These are phyloP conservation scores for Gymnocheta viridis DNA, from an alignment of 2,888 invertebrate species.

Conservation along the genomic window DNA sequence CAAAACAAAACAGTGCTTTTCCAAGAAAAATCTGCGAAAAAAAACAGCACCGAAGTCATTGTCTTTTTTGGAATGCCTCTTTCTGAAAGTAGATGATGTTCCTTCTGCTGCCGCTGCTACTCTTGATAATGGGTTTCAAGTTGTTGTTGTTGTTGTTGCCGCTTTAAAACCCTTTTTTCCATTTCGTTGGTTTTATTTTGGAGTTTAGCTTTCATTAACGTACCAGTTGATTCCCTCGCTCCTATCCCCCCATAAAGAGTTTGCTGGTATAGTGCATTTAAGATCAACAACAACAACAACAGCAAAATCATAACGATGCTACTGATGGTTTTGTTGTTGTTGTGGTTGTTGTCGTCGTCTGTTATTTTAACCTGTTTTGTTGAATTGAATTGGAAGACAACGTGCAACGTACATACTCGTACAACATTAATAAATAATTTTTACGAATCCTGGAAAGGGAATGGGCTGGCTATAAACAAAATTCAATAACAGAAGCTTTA, in stretches of 20 bases:
- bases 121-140: constrained; percentile 46
- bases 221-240: not conserved
- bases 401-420: constrained; percentile 74
- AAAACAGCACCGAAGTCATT: constrained; percentile 76
- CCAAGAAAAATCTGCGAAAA: constrained; percentile 71
- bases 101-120: constrained; percentile 53
- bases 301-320: constrained; percentile 9
- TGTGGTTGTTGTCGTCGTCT: constrained; percentile 60
- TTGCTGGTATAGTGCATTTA: constrained; percentile 22
- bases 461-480: constrained; percentile 49
- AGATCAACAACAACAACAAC: not conserved
- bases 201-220: constrained; percentile 60
- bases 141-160: constrained; percentile 46
- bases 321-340: constrained; percentile 71
- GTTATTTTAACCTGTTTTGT: constrained; percentile 79
- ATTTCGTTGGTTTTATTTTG: constrained; percentile 64
- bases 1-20: constrained; percentile 68
- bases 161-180: constrained; percentile 65
- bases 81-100: constrained; percentile 38
- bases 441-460: constrained; percentile 75
- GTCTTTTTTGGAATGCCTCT: constrained; percentile 78
- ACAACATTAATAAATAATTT: constrained; percentile 79
- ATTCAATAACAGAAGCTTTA: constrained; percentile 68
- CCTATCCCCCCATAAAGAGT: constrained; percentile 71
- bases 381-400: constrained; percentile 73